Conservation (phyloP, 1,140 invertebrate species). For the Acromyrmex charruanus region DNA sequence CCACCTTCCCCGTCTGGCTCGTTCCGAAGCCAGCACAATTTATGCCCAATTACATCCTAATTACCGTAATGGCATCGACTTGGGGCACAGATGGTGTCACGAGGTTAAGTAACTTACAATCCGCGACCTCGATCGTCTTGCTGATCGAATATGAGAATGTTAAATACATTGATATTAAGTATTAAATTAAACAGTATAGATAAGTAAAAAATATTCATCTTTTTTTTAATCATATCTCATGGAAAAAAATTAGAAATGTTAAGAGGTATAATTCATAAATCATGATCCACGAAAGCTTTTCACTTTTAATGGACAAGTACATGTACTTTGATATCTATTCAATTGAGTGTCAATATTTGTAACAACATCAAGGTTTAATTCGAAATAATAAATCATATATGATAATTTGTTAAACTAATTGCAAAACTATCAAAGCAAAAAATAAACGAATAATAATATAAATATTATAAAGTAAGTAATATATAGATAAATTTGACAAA, state of each 20-base stretch:
- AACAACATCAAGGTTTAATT: not conserved
- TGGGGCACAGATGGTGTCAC: conserved; percentile 75
- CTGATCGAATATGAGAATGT: not conserved
- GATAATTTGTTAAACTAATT: not conserved
- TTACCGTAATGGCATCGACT: conserved; percentile 80
- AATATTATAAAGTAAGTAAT: not conserved
- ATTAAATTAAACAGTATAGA: not conserved
- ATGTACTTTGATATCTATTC: not conserved
- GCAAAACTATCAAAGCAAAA: not conserved
- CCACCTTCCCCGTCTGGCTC: conserved; percentile 3
- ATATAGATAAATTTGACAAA: not conserved
- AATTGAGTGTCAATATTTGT: not conserved
- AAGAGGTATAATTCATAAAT: not conserved
- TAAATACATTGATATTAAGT: not conserved
- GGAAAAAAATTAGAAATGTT: not conserved
- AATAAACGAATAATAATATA: not conserved
- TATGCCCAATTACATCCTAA: conserved; percentile 81
- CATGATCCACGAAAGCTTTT: not conserved
- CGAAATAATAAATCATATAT: not conserved
- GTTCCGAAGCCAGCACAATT: conserved; percentile 72
- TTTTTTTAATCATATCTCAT: not conserved
- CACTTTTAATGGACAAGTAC: not conserved
- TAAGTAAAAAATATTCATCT: not conserved
- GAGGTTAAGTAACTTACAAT: conserved; percentile 77
- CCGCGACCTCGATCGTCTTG: conserved; percentile 29